Evolutionary conservation across 2,113 vertebrate species (phyloP).

Genomic region (Leuciscus idus): DNA sequence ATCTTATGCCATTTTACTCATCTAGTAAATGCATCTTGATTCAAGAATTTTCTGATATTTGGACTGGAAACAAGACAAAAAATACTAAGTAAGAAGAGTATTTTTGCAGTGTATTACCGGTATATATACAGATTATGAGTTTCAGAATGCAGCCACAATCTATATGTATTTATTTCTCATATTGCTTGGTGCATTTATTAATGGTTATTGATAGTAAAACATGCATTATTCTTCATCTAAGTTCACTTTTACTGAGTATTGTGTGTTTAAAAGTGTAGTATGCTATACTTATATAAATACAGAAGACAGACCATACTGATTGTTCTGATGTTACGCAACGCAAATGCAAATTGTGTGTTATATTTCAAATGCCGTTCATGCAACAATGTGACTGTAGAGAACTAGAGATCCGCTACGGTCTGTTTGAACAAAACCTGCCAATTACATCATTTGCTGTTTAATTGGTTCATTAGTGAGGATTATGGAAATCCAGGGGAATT

Average conservation of each 20-base stretch:
- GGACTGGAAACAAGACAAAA: too few relatives aligned
- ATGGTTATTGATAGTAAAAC: background rate
- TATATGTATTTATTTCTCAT: too few relatives aligned
- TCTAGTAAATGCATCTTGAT: too few relatives aligned
- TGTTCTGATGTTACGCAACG: background rate
- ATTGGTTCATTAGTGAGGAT: constrained; percentile 71
- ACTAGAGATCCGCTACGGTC: constrained; percentile 9
- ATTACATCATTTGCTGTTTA: constrained; percentile 52
- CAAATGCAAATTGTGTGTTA: background rate
- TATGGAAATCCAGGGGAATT: constrained; percentile 60
- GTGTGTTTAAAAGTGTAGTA: background rate
- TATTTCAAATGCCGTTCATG: background rate
- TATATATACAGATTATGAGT: background rate
- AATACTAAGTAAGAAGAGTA: too few relatives aligned
- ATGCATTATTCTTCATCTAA: background rate
- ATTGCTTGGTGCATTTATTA: background rate
- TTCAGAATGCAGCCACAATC: background rate
- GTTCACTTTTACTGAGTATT: background rate
- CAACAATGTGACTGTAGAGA: background rate
- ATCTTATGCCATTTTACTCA: too few relatives aligned
- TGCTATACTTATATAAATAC: background rate
- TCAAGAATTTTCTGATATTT: too few relatives aligned
- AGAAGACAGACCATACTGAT: background rate
- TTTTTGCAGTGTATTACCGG: too few relatives aligned
- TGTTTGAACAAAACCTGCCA: constrained; percentile 3